Conservation (phyloP, 2,888 invertebrate species). For the Drosophila emarginata region DNA sequence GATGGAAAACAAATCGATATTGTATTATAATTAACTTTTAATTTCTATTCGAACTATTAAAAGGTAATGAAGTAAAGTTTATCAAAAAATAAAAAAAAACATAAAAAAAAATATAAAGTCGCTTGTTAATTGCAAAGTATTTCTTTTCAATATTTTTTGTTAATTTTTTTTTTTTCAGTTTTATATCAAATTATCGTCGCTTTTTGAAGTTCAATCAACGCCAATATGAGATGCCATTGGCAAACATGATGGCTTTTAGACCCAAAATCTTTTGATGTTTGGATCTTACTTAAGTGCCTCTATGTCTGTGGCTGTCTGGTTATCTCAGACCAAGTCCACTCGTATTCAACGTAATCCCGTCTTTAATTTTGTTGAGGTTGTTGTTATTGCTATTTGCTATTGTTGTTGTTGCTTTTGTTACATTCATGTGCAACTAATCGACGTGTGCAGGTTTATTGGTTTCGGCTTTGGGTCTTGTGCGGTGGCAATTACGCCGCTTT, state of each 20-base stretch:
- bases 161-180: too few species aligned
- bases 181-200: background rate
- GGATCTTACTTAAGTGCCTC: slow-evolving; percentile 34
- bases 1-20: too few species aligned
- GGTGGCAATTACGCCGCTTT: slow-evolving; percentile 65
- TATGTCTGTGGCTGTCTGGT: slow-evolving; percentile 45
- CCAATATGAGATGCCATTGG: background rate
- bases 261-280: slow-evolving; percentile 57
- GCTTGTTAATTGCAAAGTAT: too few species aligned
- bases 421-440: slow-evolving; percentile 70
- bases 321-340: background rate
- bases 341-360: background rate
- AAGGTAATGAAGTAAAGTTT: too few species aligned
- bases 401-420: slow-evolving; percentile 29
- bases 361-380: slow-evolving; percentile 23
- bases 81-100: too few species aligned
- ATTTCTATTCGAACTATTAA: too few species aligned
- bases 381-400: slow-evolving; percentile 2
- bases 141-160: too few species aligned
- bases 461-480: slow-evolving; percentile 49
- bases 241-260: slow-evolving; percentile 11
- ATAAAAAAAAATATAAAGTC: too few species aligned
- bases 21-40: too few species aligned
- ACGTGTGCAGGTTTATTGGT: slow-evolving; percentile 71
- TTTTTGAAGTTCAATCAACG: background rate